phyloP scores from a whole-genome alignment of 2,797 vertebrate genomes.

The Sebastes vulpes region DNA sequence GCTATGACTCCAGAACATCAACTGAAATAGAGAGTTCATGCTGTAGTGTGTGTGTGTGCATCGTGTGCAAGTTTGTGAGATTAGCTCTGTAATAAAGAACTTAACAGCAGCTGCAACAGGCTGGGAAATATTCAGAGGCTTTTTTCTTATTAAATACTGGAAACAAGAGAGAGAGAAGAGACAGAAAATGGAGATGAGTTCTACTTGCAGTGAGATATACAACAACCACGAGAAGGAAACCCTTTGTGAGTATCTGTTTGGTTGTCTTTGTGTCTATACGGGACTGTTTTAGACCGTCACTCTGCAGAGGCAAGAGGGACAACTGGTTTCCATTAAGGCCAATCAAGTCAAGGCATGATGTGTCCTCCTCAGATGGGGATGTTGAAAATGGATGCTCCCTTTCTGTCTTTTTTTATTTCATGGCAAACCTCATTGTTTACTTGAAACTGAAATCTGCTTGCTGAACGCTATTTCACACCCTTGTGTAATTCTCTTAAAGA shows the following conservation, averaged over 20 bases:
- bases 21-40: constrained; percentile 31
- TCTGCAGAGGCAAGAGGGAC: background rate
- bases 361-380: constrained; percentile 21
- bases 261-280: constrained; percentile 23
- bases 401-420: background rate
- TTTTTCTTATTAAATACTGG: constrained; percentile 10
- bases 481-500: background rate
- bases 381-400: background rate
- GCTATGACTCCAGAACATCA: constrained; percentile 34
- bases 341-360: constrained; percentile 36
- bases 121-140: background rate
- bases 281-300: constrained; percentile 6
- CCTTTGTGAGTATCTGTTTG: constrained; percentile 69
- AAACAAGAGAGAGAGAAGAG: background rate
- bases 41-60: background rate
- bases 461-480: background rate
- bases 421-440: background rate
- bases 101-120: constrained; percentile 11
- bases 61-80: background rate
- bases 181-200: constrained; percentile 54
- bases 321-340: constrained; percentile 64
- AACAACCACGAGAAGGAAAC: constrained; percentile 43
- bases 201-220: constrained; percentile 55
- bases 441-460: background rate
- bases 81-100: background rate